Evolutionary conservation across 2,888 invertebrate genomes (phyloP).

Genomic region (Zaprionus bogoriensis): DNA sequence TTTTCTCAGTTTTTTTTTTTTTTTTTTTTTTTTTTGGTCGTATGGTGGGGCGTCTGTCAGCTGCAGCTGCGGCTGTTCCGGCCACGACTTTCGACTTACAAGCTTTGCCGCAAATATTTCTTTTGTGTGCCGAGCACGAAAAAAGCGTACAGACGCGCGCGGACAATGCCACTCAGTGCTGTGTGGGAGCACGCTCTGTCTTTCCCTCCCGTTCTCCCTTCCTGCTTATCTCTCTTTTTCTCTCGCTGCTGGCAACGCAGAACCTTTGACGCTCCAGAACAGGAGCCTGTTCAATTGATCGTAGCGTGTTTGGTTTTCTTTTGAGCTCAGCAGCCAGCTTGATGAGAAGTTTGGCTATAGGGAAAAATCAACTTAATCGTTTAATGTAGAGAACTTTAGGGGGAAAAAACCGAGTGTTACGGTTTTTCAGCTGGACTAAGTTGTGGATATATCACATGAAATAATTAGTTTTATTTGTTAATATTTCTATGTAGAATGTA

Average conservation of each 20-base stretch:
- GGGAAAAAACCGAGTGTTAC: no score
- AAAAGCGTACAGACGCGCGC: conserved; percentile 15
- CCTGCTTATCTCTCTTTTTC: not conserved
- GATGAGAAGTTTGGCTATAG: no score
- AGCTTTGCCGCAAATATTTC: conserved; percentile 46
- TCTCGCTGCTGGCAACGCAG: not conserved
- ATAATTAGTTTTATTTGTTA: no score
- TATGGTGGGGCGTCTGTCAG: conserved; percentile 19
- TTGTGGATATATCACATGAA: no score
- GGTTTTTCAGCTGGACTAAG: no score
- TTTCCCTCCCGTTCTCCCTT: not conserved
- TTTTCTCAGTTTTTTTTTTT: not conserved
- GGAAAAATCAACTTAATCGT: no score
- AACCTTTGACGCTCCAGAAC: no score
- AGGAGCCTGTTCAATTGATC: no score
- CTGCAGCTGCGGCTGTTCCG: conserved; percentile 33
- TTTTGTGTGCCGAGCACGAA: conserved; percentile 28
- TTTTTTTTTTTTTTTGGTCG: not conserved
- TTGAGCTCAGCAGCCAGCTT: no score
- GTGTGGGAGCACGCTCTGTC: not conserved
- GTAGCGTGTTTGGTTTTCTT: no score
- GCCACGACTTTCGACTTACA: conserved; percentile 38
- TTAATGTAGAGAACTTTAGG: no score
- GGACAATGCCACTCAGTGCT: conserved; percentile 27
- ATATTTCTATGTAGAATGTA: no score